Percentiles rank a stretch among this genome's conserved stretches.
These are phyloP conservation scores for Aix galericulata DNA, from an alignment of 2,113 vertebrate species.

Conservation along the genomic window DNA sequence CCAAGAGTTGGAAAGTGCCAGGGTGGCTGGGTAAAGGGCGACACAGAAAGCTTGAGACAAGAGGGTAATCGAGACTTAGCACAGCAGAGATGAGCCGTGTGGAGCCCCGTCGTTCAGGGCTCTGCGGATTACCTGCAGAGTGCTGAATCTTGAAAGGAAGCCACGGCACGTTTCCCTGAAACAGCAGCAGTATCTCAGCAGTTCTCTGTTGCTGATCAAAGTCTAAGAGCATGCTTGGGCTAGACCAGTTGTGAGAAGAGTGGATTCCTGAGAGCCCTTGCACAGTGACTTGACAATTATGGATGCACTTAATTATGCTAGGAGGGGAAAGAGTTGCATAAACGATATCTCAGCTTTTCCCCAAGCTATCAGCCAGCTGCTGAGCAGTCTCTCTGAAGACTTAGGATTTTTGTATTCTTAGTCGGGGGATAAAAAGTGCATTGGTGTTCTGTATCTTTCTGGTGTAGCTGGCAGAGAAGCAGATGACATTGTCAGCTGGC, in stretches of 20 bases:
- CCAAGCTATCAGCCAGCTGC: neutral
- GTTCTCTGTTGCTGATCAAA: neutral
- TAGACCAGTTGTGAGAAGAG: neutral
- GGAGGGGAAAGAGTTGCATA: neutral
- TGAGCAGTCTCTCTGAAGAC: neutral
- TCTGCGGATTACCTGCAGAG: neutral
- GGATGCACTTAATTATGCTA: neutral
- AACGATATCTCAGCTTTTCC: fast-evolving
- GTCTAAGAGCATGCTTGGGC: neutral
- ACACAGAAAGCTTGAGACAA: fast-evolving
- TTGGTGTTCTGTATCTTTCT: neutral
- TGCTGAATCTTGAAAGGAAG: neutral
- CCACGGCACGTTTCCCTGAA: fast-evolving
- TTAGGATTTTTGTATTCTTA: neutral
- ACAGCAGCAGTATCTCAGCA: fast-evolving
- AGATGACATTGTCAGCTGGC: slow-evolving; percentile 92
- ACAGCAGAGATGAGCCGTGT: too few species aligned
- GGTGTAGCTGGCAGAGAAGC: slow-evolving; percentile 92
- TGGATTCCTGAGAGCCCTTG: neutral
- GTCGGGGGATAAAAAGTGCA: fast-evolving
- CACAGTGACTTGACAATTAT: neutral
- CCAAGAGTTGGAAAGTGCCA: fast-evolving
- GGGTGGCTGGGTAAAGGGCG: fast-evolving
- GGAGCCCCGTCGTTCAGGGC: fast-evolving
- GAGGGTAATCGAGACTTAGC: neutral